These are phyloP conservation scores for Pelmatolapia mariae DNA, from an alignment of 2,113 vertebrate species.

Conservation along the genomic window DNA sequence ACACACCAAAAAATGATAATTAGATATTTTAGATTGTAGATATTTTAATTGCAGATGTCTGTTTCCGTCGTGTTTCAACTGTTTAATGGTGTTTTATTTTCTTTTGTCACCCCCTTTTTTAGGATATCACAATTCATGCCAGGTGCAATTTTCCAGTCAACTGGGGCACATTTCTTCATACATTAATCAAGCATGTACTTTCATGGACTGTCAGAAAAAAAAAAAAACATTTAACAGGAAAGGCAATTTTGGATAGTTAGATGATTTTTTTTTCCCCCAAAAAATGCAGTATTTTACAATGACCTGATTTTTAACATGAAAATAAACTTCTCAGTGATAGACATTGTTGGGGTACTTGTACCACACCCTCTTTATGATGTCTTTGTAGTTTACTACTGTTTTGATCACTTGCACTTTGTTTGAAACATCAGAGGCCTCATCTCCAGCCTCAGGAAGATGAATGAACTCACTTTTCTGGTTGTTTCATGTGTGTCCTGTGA, in stretches of 20 bases:
- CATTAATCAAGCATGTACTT: not conserved
- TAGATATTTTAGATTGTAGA: not conserved
- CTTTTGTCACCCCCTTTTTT: fast-evolving
- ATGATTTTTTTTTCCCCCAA: fast-evolving
- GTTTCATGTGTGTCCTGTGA: not conserved
- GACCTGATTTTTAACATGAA: not conserved
- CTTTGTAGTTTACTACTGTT: not conserved
- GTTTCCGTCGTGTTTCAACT: not conserved
- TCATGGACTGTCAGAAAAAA: not conserved
- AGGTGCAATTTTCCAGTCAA: not conserved
- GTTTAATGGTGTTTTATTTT: not conserved
- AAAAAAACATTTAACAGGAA: not conserved
- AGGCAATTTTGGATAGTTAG: not conserved
- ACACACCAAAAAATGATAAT: not conserved
- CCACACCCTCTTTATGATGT: not conserved
- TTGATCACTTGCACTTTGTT: not conserved
- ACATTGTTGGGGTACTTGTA: not conserved
- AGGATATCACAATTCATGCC: not conserved
- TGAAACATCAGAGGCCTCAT: not conserved
- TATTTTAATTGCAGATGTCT: not conserved
- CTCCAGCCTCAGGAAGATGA: not conserved
- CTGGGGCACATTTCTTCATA: not conserved
- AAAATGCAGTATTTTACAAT: fast-evolving
- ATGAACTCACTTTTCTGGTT: not conserved
- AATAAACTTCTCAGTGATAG: fast-evolving